Percentiles rank a stretch among this genome's conserved stretches.
Conservation (phyloP, 2,888 invertebrate genomes). For the Osedax frankpressi region DNA sequence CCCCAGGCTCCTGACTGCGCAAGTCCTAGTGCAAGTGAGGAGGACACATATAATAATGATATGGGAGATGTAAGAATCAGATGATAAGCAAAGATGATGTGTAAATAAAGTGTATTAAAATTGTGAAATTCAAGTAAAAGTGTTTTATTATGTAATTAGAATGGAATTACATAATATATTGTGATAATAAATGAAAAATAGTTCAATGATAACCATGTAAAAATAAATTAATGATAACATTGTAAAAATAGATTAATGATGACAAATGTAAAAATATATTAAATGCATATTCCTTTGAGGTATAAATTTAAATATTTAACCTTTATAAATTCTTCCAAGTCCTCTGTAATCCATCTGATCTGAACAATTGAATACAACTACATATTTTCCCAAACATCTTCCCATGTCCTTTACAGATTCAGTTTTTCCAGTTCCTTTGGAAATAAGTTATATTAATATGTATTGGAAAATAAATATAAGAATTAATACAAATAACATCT, state of each 20-base stretch:
- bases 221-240: not conserved
- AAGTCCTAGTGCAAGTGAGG: conserved; percentile 51
- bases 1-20: conserved; percentile 95
- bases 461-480: no score
- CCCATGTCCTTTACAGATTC: conserved; percentile 98
- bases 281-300: not conserved
- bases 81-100: no score
- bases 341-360: conserved; percentile 98
- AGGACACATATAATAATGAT: no score
- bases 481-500: no score
- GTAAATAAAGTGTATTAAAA: no score
- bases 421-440: conserved; percentile 90
- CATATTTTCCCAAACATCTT: conserved; percentile 87
- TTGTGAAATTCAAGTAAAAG: no score
- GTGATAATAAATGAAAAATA: no score
- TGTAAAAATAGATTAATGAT: not conserved
- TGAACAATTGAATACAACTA: conserved; percentile 84
- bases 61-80: no score
- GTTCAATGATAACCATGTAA: no score
- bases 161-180: no score
- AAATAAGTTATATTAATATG: no score
- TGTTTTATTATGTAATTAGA: no score
- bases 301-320: conserved; percentile 35
- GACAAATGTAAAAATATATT: not conserved
- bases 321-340: conserved; percentile 84